Conservation (phyloP, 1,140 invertebrate genomes). For the Uloborus diversus region DNA sequence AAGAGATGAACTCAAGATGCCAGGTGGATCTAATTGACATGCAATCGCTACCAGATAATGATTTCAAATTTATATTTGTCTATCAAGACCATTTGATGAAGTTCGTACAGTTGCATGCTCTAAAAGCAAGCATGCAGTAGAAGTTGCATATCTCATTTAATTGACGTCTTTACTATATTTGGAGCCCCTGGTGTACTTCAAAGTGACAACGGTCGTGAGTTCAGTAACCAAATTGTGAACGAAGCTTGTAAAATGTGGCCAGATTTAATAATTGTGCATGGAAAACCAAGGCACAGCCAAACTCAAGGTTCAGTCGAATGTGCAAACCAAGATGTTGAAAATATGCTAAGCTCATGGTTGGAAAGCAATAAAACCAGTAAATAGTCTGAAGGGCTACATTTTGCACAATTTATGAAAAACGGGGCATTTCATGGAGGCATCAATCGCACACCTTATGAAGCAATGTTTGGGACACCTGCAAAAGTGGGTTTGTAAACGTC, state of each 20-base stretch:
- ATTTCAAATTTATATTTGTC: conserved; percentile 38
- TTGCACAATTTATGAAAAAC: conserved; percentile 31
- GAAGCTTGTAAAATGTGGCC: conserved; percentile 1
- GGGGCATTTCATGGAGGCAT: conserved; percentile 21
- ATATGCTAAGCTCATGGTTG: conserved; percentile 24
- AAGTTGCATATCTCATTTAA: conserved; percentile 12
- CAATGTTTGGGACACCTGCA: conserved; percentile 2
- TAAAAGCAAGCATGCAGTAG: conserved; percentile 32
- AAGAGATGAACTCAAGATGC: conserved; percentile 17
- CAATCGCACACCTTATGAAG: neutral
- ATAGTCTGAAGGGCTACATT: conserved; percentile 1
- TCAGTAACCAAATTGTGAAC: conserved; percentile 28
- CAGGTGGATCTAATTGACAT: conserved; percentile 26
- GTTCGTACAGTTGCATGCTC: conserved; percentile 22
- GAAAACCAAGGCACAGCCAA: conserved; percentile 51
- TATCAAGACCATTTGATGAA: conserved; percentile 22
- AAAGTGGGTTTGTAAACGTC: conserved; percentile 23
- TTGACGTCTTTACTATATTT: conserved; percentile 38
- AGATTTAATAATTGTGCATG: conserved; percentile 49
- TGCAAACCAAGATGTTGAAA: conserved; percentile 44
- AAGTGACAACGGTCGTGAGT: conserved; percentile 32
- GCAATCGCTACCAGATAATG: conserved; percentile 15
- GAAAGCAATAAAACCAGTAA: conserved; percentile 17
- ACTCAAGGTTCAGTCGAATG: conserved; percentile 50
- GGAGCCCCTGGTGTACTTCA: conserved; percentile 22